Evolutionary conservation across 2,113 vertebrate species (phyloP), one percentile per base, ranked within the genome.

Genomic region (Haliaeetus leucogaster): DNA sequence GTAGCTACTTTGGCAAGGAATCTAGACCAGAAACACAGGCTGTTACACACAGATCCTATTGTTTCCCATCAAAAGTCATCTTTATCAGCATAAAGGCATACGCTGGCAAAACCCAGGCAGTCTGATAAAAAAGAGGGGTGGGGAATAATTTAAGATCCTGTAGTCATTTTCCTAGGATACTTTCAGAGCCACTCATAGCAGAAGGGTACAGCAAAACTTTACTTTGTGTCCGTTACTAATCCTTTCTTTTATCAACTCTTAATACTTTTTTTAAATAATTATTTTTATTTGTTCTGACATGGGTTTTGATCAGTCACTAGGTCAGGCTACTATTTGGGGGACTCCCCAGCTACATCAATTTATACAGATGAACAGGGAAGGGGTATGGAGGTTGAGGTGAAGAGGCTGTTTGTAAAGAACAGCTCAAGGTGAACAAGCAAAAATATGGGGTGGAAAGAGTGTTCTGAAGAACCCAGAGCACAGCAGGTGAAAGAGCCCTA

Each of bases 1-100:
- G 88, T 25, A 89, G 95, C 91, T 97, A 67, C 93, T 94, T 93
- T 97, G 94, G 94, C 94, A 95, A 34, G 38, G 82, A 74, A 84
- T 50, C 73, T 4, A 88, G 72, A 71, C 80, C 68, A 93, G 45
- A 95, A 95, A 91, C 55, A 78, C 76, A 29, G 78, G 58, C 38
- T 72, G 17, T 84, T 79, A 73, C 71, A 91, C 86, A 83, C 56
- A 93, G 77, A 76, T 50, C 79, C 79, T 80, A 78, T 93, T 96
- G 96, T 96, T 92, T 89, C 70, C 90, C 84, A 66, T 72, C 90
- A 84, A 72, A 95, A 89, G 76, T 62, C 67, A 79, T 82, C 79
- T 77, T 82, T 74, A 89, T 85, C 93, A 88, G 70, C 78, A 77
- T 17, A 76, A 87, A 97, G 62, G 86, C 86, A 86, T 65, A 86